A percentile compares a stretch with the other conserved stretches of the same genome.
Evolutionary conservation across 2,888 invertebrate genomes (phyloP).

Genomic region (Thecocarcelia acutangulata): DNA sequence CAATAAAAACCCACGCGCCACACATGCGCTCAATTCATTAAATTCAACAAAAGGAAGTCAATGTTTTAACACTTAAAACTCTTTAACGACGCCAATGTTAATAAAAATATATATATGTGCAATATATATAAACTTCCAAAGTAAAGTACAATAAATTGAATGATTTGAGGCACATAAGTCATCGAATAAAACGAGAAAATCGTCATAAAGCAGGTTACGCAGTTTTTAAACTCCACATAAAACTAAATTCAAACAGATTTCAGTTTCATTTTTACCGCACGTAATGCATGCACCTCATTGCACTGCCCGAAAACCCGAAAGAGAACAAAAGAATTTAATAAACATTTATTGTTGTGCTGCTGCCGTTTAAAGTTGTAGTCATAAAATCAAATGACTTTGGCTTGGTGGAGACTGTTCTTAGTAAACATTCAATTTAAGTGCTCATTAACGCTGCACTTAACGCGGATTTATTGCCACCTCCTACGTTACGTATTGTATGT

Average conservation of each 20-base stretch:
- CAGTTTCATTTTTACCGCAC: slow-evolving; percentile 25
- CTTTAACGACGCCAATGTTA: slow-evolving; percentile 45
- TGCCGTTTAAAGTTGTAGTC: slow-evolving; percentile 35
- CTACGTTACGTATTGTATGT: slow-evolving; percentile 72
- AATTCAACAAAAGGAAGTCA: slow-evolving; percentile 57
- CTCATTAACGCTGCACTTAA: slow-evolving; percentile 77
- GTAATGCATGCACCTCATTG: slow-evolving; percentile 28
- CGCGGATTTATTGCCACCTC: slow-evolving; percentile 77
- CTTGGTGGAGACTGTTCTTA: slow-evolving; percentile 9
- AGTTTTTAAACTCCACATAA: slow-evolving; percentile 27
- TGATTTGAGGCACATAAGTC: slow-evolving; percentile 50
- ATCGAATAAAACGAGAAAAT: slow-evolving; percentile 27
- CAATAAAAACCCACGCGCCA: slow-evolving; percentile 74
- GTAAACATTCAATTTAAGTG: slow-evolving; percentile 64
- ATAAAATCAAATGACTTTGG: slow-evolving; percentile 40
- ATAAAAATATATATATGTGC: slow-evolving; percentile 25
- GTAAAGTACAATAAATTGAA: slow-evolving; percentile 46
- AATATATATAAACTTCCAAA: slow-evolving; percentile 28
- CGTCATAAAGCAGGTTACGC: slow-evolving; percentile 44
- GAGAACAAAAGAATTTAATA: slow-evolving; percentile 33
- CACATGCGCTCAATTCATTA: slow-evolving; percentile 70
- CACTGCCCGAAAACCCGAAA: neutral
- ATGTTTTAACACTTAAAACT: slow-evolving; percentile 56
- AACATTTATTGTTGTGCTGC: slow-evolving; percentile 42
- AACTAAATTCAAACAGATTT: neutral